Base-by-base conservation (phyloP, 2,797 vertebrate species). In the Melanogrammus aeglefinus region DNA sequence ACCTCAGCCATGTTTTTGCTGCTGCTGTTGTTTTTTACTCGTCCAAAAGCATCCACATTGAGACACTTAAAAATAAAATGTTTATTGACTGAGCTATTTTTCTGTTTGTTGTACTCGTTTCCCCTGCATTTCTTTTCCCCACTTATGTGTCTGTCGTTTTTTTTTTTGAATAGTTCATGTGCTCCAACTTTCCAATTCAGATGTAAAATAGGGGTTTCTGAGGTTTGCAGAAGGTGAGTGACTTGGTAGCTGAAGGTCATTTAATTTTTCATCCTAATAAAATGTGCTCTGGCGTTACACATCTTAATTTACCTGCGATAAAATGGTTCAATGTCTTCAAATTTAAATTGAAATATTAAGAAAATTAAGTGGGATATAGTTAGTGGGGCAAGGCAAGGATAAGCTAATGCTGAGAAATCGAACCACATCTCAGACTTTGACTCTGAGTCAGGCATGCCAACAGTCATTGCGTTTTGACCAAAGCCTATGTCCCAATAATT, bases 401-500 rank as follows among this genome's bases (percentile, higher is more conserved):
- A 69, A 27, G n/a, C 63, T 27, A 27, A 69, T 69, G 63, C 83
- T 88, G 86, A 82, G 77, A 86, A 86, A 80, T 79, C 84, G 82
- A 51, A 78, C 1, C 63, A 24, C 63, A 83, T 78, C 70, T 72
- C 84, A 80, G 85, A 84, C 87, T 83, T 82, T 80, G 81, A 79
- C 82, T 75, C 82, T 86, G 92, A 91, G 84, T 90, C 88, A 90
- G 77, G 83, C 80, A 81, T 86, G 89, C 89, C 90, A 91, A 85
- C 84, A 91, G 86, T 86, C 77, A 82, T 91, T 90, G 86, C 75
- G 78, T 83, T 89, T 85, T 86, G 82, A 86, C 86, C 87, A 88
- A 90, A 90, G 84, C 87, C 88, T 88, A 92, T 89, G 82, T 88
- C 84, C n/a, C 84, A 84, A 82, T 92, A 91, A 93, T 93, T 88